Base-by-base conservation (phyloP, 2,888 invertebrate species). In the Podabrus alpinus region DNA sequence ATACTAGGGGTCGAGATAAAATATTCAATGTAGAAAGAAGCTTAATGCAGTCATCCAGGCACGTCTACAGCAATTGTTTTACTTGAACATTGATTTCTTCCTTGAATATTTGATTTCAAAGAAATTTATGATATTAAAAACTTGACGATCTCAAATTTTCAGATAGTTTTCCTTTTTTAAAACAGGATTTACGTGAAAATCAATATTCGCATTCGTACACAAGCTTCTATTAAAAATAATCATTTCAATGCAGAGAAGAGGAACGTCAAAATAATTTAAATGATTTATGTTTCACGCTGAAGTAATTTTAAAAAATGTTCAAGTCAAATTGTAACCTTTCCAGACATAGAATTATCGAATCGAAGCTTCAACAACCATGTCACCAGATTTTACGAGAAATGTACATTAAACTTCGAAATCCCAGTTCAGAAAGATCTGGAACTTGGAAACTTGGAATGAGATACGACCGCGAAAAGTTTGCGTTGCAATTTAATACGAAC, bases 301-400 rank as follows among this genome's bases (percentile, higher is more conserved):
- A 45, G 24, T 64, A 72, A 59, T 69, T 69, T 68, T 64, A 7
- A 45, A 21, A 15, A 64, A 75, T 72, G 70, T 72, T 70, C 67
- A 75, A 72, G 75, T 75, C 72, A 75, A 75, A 75, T 75, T 72
- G 72, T 75, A 75, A 72, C 75, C 24, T 62, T 72, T 75, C 72
- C 72, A 75, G 75, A 75, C 75, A 75, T 67, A 29, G 70, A 68
- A 69, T 72, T 75, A 69, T 72, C 70, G 72, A 72, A 70, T 75
- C 70, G 72, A 75, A 75, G 75, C 75, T 75, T 72, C 75, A 75
- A 69, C 70, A 75, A 72, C 71, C 75, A 75, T 75, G 75, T 75
- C 75, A 69, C 75, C 75, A 75, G 75, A 75, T 75, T 75, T 72
- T 72, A 75, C 75, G 75, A 69, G 75, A 75, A 75, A 75, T 75